These are phyloP conservation scores for Lamproptera curius DNA, from an alignment of 2,888 invertebrate genomes.

Conservation along the genomic window DNA sequence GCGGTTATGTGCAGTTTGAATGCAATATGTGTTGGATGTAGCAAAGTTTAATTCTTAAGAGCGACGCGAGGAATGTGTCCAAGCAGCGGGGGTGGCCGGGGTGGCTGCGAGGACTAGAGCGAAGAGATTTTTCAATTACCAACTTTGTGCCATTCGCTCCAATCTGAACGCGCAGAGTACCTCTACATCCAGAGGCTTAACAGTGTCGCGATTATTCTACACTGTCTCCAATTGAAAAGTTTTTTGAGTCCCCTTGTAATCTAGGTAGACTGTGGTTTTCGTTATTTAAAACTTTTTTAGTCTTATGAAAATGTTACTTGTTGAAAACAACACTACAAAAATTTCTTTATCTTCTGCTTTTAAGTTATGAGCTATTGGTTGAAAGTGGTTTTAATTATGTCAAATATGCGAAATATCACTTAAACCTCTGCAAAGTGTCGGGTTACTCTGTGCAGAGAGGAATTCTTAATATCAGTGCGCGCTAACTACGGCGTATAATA, in stretches of 20 bases:
- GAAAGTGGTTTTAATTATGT: no score
- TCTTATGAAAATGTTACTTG: no score
- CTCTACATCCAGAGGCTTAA: slow-evolving; percentile 24
- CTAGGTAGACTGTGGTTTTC: no score
- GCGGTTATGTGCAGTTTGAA: slow-evolving; percentile 25
- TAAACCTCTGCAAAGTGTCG: no score
- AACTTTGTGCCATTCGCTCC: slow-evolving; percentile 68
- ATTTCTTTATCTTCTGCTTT: no score
- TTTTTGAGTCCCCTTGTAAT: no score
- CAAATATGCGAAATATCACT: no score
- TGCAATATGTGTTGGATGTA: slow-evolving; percentile 30
- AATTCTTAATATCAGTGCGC: slow-evolving; percentile 77
- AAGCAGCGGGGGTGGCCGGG: slow-evolving; percentile 21
- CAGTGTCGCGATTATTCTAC: neutral
- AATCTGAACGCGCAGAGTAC: slow-evolving; percentile 46
- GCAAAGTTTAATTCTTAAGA: slow-evolving; percentile 37
- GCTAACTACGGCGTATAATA: slow-evolving; percentile 76
- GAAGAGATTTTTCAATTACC: slow-evolving; percentile 75
- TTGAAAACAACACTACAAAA: no score
- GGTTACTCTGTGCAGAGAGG: slow-evolving; percentile 47
- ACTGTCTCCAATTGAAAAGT: no score
- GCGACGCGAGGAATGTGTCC: slow-evolving; percentile 18
- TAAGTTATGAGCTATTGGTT: no score
- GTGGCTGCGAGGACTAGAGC: slow-evolving; percentile 29
- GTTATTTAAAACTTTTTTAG: no score